Percentiles rank a stretch among this genome's conserved stretches.
phyloP scores from a whole-genome alignment of 2,797 vertebrate genomes.

The Helarctos malayanus region DNA sequence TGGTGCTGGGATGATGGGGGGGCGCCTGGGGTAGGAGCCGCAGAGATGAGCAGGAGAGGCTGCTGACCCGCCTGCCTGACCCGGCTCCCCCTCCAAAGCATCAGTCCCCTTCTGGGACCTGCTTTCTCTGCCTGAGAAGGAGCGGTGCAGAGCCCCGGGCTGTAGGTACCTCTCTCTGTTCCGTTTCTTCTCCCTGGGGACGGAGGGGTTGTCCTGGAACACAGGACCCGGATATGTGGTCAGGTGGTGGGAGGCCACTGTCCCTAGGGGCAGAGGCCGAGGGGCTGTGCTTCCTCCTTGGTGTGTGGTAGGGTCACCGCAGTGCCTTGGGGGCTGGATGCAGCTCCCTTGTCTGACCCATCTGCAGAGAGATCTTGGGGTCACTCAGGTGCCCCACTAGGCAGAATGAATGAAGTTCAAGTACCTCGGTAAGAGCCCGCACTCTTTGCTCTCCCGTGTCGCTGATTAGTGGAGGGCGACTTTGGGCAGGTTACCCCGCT shows the following conservation, averaged over 20 bases:
- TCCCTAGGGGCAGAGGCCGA: neutral
- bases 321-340: too few species aligned
- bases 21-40: neutral
- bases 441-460: neutral
- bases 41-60: neutral
- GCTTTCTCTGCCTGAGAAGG: neutral
- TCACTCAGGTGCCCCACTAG: rapidly evolving
- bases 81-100: neutral
- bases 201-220: neutral
- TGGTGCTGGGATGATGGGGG: neutral
- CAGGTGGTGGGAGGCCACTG: neutral
- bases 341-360: neutral
- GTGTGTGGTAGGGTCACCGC: rapidly evolving
- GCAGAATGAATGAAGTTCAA: neutral
- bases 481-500: neutral
- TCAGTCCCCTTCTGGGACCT: neutral
- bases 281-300: neutral
- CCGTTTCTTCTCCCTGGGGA: neutral
- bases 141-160: neutral
- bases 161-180: neutral
- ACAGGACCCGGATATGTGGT: neutral
- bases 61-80: neutral
- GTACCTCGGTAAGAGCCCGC: neutral
- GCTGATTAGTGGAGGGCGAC: neutral
- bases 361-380: neutral